Conservation (phyloP, 64 coral and sea anemone species). For the Platygyra sinensis region DNA sequence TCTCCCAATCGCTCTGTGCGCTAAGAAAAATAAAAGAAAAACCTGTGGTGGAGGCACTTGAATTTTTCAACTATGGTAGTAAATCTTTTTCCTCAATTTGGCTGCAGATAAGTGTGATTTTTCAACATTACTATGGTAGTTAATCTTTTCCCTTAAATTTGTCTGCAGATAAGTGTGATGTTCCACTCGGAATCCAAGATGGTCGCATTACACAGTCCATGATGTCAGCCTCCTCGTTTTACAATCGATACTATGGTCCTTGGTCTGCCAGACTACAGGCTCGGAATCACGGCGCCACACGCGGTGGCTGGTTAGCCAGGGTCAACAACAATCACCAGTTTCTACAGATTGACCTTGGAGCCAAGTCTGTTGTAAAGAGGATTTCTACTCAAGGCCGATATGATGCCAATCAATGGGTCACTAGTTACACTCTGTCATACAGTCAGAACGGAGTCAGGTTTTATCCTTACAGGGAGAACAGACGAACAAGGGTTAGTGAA, state of each 20-base stretch:
- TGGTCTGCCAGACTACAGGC: slow-evolving; percentile 66
- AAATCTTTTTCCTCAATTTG: neutral
- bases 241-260: slow-evolving; percentile 76
- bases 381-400: slow-evolving; percentile 51
- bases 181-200: slow-evolving; percentile 87
- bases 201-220: slow-evolving; percentile 83
- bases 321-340: slow-evolving; percentile 51
- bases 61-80: too few relatives aligned
- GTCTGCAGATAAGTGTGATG: slow-evolving; percentile 62
- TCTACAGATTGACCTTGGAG: slow-evolving; percentile 61
- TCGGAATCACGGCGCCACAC: neutral
- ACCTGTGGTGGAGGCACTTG: too few relatives aligned
- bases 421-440: slow-evolving; percentile 44
- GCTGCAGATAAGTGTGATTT: slow-evolving; percentile 59
- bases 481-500: slow-evolving; percentile 33
- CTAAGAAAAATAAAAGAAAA: too few relatives aligned
- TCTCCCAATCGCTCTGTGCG: too few relatives aligned
- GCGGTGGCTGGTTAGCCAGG: slow-evolving; percentile 48
- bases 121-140: neutral
- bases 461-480: slow-evolving; percentile 49
- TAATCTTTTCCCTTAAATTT: neutral
- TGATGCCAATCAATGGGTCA: slow-evolving; percentile 69
- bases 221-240: slow-evolving; percentile 78
- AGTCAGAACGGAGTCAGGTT: slow-evolving; percentile 52
- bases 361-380: slow-evolving; percentile 12